phyloP scores from a whole-genome alignment of 1,140 invertebrate species.

The Zaprionus gabonicus region DNA sequence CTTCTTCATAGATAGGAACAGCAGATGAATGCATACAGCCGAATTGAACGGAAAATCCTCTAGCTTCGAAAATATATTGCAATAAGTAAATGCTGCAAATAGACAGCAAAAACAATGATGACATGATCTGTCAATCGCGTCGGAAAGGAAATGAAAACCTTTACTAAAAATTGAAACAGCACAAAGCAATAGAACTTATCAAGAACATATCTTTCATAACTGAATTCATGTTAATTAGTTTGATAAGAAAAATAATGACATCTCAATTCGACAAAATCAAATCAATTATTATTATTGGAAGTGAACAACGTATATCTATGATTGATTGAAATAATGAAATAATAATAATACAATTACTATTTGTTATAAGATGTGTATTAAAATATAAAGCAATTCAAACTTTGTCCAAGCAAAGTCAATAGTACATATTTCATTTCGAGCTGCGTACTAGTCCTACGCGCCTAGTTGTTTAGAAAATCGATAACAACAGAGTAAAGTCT shows the following conservation, averaged over 20 bases:
- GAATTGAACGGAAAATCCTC: conserved; percentile 52
- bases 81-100: conserved; percentile 14
- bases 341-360: too few relatives aligned
- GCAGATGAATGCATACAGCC: conserved; percentile 38
- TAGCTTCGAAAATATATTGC: neutral
- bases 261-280: neutral
- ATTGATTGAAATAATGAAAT: too few relatives aligned
- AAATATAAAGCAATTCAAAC: too few relatives aligned
- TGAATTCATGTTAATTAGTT: conserved; percentile 14
- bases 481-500: neutral
- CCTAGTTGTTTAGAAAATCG: neutral
- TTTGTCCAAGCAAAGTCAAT: too few relatives aligned
- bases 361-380: too few relatives aligned
- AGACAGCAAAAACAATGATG: conserved; percentile 25
- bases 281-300: neutral
- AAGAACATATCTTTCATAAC: neutral
- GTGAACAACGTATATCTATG: neutral
- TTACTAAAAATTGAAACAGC: neutral
- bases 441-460: neutral
- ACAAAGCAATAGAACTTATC: conserved; percentile 17
- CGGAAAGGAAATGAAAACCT: neutral
- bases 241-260: conserved; percentile 1
- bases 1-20: conserved; percentile 54
- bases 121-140: conserved; percentile 8
- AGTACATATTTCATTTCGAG: neutral